phyloP scores from a whole-genome alignment of 2,888 invertebrate species.

The Ditylenchus weischeri region DNA sequence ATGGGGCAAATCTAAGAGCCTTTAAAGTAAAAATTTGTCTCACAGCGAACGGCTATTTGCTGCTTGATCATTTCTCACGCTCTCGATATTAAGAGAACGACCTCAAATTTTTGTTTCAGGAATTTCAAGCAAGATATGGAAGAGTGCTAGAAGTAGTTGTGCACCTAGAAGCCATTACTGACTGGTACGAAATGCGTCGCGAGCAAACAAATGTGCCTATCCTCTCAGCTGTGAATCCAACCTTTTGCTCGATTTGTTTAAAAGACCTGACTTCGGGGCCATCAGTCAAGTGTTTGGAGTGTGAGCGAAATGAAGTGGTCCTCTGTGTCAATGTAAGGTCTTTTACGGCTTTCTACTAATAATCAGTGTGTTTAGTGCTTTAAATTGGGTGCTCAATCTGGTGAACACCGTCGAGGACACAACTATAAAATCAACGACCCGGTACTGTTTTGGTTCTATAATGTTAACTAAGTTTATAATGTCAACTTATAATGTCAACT shows the following conservation, averaged over 20 bases:
- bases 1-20: too few relatives aligned
- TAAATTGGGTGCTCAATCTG: conserved; percentile 44
- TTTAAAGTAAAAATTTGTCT: neutral
- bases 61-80: too few relatives aligned
- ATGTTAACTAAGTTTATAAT: neutral
- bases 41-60: neutral
- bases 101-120: neutral
- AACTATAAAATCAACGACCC: conserved; percentile 39
- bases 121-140: neutral
- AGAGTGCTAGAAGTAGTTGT: conserved; percentile 6
- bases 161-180: neutral
- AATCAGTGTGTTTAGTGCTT: conserved; percentile 40
- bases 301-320: conserved; percentile 17
- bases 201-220: conserved; percentile 20
- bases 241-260: conserved; percentile 24
- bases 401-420: conserved; percentile 44
- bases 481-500: too few relatives aligned
- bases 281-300: conserved; percentile 30
- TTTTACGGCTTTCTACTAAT: too few relatives aligned
- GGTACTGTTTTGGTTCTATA: conserved; percentile 5
- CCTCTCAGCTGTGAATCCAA: conserved; percentile 18
- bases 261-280: conserved; percentile 21
- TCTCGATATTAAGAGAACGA: too few relatives aligned
- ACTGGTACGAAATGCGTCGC: conserved; percentile 26
- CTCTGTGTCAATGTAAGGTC: conserved; percentile 25